Conservation (phyloP, 2,113 vertebrate genomes). For the Hassar affinis region DNA sequence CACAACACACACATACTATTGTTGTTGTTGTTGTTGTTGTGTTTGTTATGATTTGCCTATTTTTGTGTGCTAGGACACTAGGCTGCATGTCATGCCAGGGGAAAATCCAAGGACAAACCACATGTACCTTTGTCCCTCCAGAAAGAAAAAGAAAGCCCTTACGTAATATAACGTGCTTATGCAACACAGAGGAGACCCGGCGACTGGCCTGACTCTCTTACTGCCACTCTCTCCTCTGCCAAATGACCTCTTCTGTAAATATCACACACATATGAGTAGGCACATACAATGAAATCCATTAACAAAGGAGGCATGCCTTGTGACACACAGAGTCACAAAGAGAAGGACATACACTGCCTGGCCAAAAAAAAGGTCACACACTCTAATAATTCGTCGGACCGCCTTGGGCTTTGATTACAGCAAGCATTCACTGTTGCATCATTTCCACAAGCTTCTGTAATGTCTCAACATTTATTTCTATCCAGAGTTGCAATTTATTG, state of each 20-base stretch:
- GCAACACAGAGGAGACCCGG: constrained; percentile 59
- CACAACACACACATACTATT: constrained; percentile 4
- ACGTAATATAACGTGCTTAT: constrained; percentile 71
- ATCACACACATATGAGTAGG: constrained; percentile 24
- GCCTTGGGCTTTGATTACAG: no score
- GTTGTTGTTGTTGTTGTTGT: neutral
- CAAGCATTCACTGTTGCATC: no score
- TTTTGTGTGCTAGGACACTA: constrained; percentile 22
- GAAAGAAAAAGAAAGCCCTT: constrained; percentile 57
- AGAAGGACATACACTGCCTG: no score
- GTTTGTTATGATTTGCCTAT: no score
- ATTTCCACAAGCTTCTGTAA: no score
- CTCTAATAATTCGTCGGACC: no score
- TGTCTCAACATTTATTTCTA: no score
- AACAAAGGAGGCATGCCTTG: neutral
- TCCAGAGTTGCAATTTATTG: no score
- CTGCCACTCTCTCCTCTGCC: constrained; percentile 22
- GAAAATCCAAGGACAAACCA: constrained; percentile 33
- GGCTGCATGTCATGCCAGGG: constrained; percentile 28
- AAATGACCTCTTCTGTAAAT: constrained; percentile 39
- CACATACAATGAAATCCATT: constrained; percentile 9
- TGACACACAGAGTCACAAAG: neutral
- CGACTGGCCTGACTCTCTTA: neutral
- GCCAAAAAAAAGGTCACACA: no score
- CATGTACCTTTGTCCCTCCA: constrained; percentile 54